These are phyloP conservation scores for Hippocampus zosterae DNA, from an alignment of 2,113 vertebrate genomes.

Conservation along the genomic window DNA sequence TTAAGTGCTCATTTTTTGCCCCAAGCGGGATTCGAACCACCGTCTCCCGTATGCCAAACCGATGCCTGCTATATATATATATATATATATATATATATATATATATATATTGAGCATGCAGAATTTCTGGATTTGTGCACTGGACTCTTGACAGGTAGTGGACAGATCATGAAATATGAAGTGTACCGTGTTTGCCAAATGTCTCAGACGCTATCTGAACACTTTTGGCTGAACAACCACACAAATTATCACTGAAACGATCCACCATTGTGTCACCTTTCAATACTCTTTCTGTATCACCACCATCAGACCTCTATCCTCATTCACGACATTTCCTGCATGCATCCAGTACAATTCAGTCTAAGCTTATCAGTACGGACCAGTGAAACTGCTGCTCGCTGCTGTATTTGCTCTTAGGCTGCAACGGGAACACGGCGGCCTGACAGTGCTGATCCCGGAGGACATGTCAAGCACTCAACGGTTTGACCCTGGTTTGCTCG, in stretches of 20 bases:
- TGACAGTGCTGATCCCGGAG: conserved; percentile 36
- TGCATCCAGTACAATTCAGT: conserved; percentile 18
- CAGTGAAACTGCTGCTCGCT: conserved; percentile 24
- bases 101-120: too few species aligned
- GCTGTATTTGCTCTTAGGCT: conserved; percentile 46
- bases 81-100: too few species aligned
- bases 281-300: conserved; percentile 18
- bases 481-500: neutral
- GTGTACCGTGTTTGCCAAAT: too few species aligned
- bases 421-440: conserved; percentile 23
- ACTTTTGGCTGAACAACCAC: neutral
- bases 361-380: conserved; percentile 23
- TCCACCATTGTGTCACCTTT: neutral
- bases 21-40: too few species aligned
- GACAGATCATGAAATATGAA: too few species aligned
- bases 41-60: too few species aligned
- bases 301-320: conserved; percentile 28
- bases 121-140: too few species aligned
- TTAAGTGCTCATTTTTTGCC: too few species aligned
- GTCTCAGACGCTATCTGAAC: too few species aligned
- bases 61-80: too few species aligned
- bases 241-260: conserved; percentile 1
- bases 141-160: too few species aligned
- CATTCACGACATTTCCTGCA: conserved; percentile 54
- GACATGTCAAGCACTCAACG: neutral